Evolutionary conservation across 2,888 invertebrate genomes (phyloP).

Genomic region (Watsonalla cultraria): DNA sequence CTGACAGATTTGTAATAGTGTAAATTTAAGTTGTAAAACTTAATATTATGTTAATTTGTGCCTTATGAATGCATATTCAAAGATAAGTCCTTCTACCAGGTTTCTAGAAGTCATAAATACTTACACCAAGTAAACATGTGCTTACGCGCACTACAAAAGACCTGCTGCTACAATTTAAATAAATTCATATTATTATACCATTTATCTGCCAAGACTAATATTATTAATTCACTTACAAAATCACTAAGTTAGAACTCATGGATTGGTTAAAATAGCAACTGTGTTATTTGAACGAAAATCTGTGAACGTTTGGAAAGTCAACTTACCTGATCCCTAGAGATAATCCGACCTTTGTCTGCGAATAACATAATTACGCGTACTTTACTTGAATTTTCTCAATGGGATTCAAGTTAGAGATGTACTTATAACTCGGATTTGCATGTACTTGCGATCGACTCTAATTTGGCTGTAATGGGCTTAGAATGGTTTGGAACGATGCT

Average conservation of each 20-base stretch:
- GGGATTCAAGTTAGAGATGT: neutral
- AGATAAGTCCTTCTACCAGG: too few relatives aligned
- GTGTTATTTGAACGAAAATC: neutral
- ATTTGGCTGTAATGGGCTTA: constrained; percentile 63
- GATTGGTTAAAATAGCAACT: neutral
- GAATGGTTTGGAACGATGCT: constrained; percentile 55
- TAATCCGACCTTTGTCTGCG: neutral
- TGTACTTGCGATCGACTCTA: constrained; percentile 58
- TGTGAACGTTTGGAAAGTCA: neutral
- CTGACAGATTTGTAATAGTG: too few relatives aligned
- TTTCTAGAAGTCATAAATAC: too few relatives aligned
- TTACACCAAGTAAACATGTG: too few relatives aligned
- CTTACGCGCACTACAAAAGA: too few relatives aligned
- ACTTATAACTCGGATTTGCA: constrained; percentile 33
- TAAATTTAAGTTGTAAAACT: too few relatives aligned
- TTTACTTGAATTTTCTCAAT: neutral
- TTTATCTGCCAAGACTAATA: too few relatives aligned
- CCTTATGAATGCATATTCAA: too few relatives aligned
- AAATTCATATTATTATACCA: too few relatives aligned
- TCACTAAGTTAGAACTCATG: neutral
- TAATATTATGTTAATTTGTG: too few relatives aligned
- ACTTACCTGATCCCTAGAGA: neutral
- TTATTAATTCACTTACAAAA: too few relatives aligned
- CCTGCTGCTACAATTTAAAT: too few relatives aligned
- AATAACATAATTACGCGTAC: neutral